These are phyloP conservation scores for Hypolimnas misippus DNA, from an alignment of 2,888 invertebrate genomes.

Conservation along the genomic window DNA sequence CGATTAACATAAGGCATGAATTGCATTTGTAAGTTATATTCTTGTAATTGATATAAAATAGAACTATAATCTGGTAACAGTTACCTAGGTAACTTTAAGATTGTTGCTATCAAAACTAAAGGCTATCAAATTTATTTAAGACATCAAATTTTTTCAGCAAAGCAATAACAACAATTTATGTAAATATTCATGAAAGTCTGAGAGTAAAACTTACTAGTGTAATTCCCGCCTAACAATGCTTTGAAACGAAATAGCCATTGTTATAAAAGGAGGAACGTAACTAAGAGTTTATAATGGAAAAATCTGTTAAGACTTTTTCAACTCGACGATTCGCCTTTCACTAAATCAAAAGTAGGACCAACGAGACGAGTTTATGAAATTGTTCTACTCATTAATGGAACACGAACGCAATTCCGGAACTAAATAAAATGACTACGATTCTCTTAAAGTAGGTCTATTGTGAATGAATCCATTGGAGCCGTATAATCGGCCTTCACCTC, in stretches of 20 bases:
- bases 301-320: conserved; percentile 2
- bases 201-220: no score
- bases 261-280: conserved; percentile 3
- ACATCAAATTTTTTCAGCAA: no score
- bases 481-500: conserved; percentile 41
- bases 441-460: conserved; percentile 21
- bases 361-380: conserved; percentile 1
- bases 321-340: not conserved
- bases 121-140: no score
- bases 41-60: no score
- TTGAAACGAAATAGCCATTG: not conserved
- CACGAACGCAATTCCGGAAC: conserved; percentile 6
- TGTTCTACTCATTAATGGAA: conserved; percentile 3
- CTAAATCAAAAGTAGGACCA: not conserved
- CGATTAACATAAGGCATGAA: not conserved
- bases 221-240: no score
- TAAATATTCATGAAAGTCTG: no score
- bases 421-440: not conserved
- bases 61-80: no score
- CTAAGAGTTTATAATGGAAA: conserved; percentile 6
- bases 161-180: no score
- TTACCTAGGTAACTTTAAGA: no score
- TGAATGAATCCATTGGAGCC: conserved; percentile 30
- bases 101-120: no score
- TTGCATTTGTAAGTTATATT: no score